These are phyloP conservation scores for Napeogenes inachia DNA, from an alignment of 2,888 invertebrate species.

Conservation along the genomic window DNA sequence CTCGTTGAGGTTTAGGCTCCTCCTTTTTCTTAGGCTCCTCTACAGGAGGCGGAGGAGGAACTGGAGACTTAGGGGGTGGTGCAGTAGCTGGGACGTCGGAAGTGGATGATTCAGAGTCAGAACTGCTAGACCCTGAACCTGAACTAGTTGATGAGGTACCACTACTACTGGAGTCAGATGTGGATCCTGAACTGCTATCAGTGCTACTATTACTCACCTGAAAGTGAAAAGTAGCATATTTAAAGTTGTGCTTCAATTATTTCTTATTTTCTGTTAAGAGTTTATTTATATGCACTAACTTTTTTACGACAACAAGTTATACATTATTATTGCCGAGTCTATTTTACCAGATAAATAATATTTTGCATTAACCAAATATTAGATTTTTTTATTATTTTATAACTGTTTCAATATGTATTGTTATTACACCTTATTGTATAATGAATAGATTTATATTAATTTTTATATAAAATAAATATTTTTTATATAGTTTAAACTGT, in stretches of 20 bases:
- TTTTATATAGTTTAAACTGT: too few relatives aligned
- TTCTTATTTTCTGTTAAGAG: neutral
- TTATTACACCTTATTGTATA: too few relatives aligned
- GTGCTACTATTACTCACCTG: slow-evolving; percentile 75
- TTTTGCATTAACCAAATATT: too few relatives aligned
- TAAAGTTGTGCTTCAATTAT: neutral
- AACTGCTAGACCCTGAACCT: slow-evolving; percentile 82
- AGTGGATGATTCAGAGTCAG: slow-evolving; percentile 83
- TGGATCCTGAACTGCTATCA: slow-evolving; percentile 81
- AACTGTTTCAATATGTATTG: too few relatives aligned
- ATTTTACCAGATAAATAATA: too few relatives aligned
- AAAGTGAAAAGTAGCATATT: slow-evolving; percentile 30
- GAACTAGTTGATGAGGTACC: slow-evolving; percentile 83
- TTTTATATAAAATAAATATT: too few relatives aligned
- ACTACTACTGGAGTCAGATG: slow-evolving; percentile 83
- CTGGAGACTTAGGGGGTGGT: slow-evolving; percentile 57
- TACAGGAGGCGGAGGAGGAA: slow-evolving; percentile 48
- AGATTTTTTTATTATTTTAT: too few relatives aligned
- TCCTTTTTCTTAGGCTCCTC: slow-evolving; percentile 62
- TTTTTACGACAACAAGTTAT: too few relatives aligned
- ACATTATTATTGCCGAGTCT: too few relatives aligned
- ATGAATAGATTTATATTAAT: too few relatives aligned
- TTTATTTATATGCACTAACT: neutral
- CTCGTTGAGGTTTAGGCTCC: slow-evolving; percentile 51
- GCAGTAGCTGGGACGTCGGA: slow-evolving; percentile 54